Conservation (phyloP, 2,797 vertebrate genomes). For the Cuculus canorus region DNA sequence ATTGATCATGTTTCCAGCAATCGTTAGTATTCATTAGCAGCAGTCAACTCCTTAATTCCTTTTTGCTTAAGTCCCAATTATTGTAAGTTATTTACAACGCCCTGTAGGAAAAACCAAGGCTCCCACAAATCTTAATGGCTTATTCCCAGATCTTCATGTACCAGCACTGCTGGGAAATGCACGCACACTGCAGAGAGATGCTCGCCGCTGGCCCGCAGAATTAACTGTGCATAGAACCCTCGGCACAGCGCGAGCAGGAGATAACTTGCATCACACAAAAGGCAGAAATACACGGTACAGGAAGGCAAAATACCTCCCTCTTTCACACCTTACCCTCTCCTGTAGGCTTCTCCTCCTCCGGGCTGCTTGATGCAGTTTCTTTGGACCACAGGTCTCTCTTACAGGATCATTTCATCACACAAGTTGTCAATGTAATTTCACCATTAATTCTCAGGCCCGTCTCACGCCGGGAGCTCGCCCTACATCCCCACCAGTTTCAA, state of each 20-base stretch:
- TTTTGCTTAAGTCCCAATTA: slow-evolving; percentile 61
- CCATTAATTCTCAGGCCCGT: background rate
- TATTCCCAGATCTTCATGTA: slow-evolving; percentile 54
- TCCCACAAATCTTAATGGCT: slow-evolving; percentile 50
- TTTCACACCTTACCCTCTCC: background rate
- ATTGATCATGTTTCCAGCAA: slow-evolving; percentile 61
- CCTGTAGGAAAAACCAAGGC: slow-evolving; percentile 56
- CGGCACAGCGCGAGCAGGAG: background rate
- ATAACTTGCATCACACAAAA: background rate
- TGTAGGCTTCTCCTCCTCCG: background rate
- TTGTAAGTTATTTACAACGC: slow-evolving; percentile 68
- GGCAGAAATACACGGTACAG: background rate
- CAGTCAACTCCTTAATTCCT: slow-evolving; percentile 63
- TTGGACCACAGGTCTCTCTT: background rate
- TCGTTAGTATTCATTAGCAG: slow-evolving; percentile 61
- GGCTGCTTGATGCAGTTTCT: background rate
- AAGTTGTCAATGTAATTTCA: background rate
- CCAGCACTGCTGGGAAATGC: slow-evolving; percentile 50
- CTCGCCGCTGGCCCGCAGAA: background rate
- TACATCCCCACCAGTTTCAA: background rate
- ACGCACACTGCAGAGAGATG: slow-evolving; percentile 12
- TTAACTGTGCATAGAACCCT: slow-evolving; percentile 29
- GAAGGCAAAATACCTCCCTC: background rate
- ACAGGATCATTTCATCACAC: background rate
- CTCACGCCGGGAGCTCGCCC: background rate